phyloP scores from a whole-genome alignment of 53 echinoderm and acorn worm species.

The Crossaster papposus region DNA sequence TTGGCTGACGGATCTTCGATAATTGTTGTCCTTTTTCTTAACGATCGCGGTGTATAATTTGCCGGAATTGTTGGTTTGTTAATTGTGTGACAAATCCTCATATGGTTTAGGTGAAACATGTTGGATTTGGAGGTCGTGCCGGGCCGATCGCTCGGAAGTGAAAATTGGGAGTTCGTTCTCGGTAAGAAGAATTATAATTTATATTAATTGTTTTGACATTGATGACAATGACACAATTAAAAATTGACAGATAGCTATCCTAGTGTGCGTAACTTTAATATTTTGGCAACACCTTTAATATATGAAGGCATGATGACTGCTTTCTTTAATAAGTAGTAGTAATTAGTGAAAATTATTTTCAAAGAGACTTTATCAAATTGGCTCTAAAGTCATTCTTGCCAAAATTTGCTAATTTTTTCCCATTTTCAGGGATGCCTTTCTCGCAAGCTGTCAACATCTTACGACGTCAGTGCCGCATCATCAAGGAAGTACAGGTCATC shows the following conservation, averaged over 20 bases:
- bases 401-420: too few relatives aligned
- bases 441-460: conserved; percentile 97
- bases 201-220: too few relatives aligned
- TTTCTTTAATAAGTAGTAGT: too few relatives aligned
- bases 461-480: conserved; percentile 90
- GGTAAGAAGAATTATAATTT: conserved; percentile 61
- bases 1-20: neutral
- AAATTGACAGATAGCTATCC: too few relatives aligned
- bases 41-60: neutral
- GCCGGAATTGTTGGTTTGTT: neutral
- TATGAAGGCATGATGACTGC: too few relatives aligned
- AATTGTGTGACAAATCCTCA: neutral
- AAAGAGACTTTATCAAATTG: too few relatives aligned
- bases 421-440: conserved; percentile 88
- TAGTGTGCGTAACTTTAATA: too few relatives aligned
- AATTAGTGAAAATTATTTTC: too few relatives aligned
- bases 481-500: conserved; percentile 95
- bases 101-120: conserved; percentile 54
- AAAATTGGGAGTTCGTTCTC: conserved; percentile 96
- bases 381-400: too few relatives aligned
- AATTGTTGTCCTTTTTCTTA: neutral
- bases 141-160: conserved; percentile 92
- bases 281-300: too few relatives aligned
- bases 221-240: too few relatives aligned
- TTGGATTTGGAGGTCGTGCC: conserved; percentile 97